These are phyloP conservation scores for Perodicticus potto DNA, from an alignment of 2,797 vertebrate species.

Conservation along the genomic window DNA sequence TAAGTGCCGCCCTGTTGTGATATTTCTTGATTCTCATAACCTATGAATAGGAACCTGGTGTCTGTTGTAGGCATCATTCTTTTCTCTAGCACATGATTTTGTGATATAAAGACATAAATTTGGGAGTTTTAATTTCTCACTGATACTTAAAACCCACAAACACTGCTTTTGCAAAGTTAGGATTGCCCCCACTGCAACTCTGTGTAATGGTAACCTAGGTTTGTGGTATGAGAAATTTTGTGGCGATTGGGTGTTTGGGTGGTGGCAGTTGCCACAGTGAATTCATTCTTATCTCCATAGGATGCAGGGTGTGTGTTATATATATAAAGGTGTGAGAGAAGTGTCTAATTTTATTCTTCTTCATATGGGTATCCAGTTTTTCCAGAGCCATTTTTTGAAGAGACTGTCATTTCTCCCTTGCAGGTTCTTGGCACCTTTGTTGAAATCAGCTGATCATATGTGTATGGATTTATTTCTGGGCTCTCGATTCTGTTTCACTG, in stretches of 20 bases:
- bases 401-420: not conserved
- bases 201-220: not conserved
- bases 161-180: not conserved
- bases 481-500: not conserved
- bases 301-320: not conserved
- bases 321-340: not conserved
- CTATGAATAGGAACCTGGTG: not conserved
- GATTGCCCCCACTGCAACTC: not conserved
- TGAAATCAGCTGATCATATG: not conserved
- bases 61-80: not conserved
- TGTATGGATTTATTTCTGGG: not conserved
- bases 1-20: not conserved
- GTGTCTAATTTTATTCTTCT: not conserved
- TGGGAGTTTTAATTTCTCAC: slow-evolving; percentile 12
- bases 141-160: not conserved
- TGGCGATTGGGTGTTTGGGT: not conserved
- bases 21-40: not conserved
- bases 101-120: not conserved
- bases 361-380: not conserved
- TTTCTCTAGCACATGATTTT: not conserved
- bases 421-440: not conserved
- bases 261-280: not conserved
- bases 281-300: not conserved
- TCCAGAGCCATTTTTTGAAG: not conserved
- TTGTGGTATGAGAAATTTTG: not conserved